Conservation (phyloP, 2,797 vertebrate genomes). For the Urophycis tenuis region DNA sequence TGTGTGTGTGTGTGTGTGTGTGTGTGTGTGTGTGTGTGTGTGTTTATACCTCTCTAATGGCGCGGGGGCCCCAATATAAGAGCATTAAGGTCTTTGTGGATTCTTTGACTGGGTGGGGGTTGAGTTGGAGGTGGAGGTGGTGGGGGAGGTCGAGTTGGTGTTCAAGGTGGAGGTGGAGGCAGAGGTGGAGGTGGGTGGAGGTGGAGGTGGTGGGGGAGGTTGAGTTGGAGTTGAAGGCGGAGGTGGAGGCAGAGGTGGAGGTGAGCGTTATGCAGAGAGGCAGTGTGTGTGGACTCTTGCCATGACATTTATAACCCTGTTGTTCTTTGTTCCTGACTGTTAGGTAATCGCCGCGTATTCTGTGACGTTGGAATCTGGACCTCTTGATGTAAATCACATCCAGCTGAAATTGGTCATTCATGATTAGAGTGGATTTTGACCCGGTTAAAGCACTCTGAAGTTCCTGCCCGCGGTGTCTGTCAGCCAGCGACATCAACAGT, state of each 20-base stretch:
- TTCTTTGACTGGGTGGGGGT: conserved; percentile 27
- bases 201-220: too few relatives aligned
- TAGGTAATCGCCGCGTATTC: conserved; percentile 27
- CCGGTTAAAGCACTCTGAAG: conserved; percentile 25
- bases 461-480: conserved; percentile 30
- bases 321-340: conserved; percentile 6
- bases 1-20: not conserved
- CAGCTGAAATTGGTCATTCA: not conserved
- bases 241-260: not conserved
- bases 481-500: too few relatives aligned
- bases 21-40: conserved; percentile 6
- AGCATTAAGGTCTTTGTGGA: conserved; percentile 49
- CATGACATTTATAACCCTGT: conserved; percentile 5
- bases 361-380: conserved; percentile 9
- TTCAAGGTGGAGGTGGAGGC: too few relatives aligned
- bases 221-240: conserved; percentile 8
- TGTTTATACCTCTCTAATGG: not conserved
- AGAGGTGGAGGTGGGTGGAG: too few relatives aligned
- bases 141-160: too few relatives aligned
- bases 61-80: conserved; percentile 29
- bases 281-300: not conserved
- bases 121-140: conserved; percentile 14
- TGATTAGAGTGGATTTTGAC: conserved; percentile 6
- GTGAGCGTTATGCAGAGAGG: not conserved
- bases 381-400: not conserved